Evolutionary conservation across 2,113 vertebrate genomes (phyloP).

Genomic region (Anolis carolinensis): DNA sequence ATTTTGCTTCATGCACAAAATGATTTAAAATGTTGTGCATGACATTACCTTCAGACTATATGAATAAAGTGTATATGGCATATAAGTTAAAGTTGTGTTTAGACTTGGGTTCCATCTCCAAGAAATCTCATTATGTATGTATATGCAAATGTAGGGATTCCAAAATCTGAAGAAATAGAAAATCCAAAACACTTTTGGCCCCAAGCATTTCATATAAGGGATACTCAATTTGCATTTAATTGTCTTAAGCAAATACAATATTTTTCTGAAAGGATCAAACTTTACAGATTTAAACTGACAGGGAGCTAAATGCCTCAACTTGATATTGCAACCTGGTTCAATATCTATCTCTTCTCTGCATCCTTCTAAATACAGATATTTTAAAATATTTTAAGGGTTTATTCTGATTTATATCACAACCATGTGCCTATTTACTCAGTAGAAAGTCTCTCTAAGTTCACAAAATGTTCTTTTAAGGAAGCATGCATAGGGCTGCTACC

Average conservation of each 20-base stretch:
- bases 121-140: too few species aligned
- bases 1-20: too few species aligned
- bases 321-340: slow-evolving; percentile 1
- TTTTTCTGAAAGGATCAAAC: not conserved
- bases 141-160: too few species aligned
- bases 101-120: too few species aligned
- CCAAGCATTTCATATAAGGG: too few species aligned
- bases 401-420: not conserved
- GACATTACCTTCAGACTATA: too few species aligned
- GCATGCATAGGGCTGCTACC: not conserved
- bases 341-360: not conserved
- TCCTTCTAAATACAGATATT: accelerated
- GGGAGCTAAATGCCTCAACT: not conserved
- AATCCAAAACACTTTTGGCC: too few species aligned
- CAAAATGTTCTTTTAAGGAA: not conserved
- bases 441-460: not conserved
- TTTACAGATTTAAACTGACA: not conserved
- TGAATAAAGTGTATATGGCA: too few species aligned
- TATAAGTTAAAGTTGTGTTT: too few species aligned
- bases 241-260: slow-evolving; percentile 18
- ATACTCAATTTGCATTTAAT: not conserved
- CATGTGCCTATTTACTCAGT: not conserved
- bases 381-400: not conserved
- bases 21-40: too few species aligned
- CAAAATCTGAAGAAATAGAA: too few species aligned